Evolutionary conservation across 2,888 invertebrate genomes (phyloP), one percentile per base, ranked within the genome.

Genomic region (Dolichopus griseipennis): DNA sequence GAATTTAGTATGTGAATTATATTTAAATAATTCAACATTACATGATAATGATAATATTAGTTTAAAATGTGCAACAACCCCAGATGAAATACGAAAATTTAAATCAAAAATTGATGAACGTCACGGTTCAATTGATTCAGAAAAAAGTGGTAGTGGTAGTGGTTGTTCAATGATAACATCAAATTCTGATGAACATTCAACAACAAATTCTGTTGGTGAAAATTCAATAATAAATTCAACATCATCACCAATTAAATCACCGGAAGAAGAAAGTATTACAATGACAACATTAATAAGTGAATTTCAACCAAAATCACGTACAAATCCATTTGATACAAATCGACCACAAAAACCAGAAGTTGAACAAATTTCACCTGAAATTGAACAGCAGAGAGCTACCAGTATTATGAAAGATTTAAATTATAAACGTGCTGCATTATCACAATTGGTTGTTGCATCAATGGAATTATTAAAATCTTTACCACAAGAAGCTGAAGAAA

Each of bases 391-490:
- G 77, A 86, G 92, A 73, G 86, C 89, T 67, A 84, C 88, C 65
- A 93, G 93, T 75, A 91, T 93, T 70, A 87, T 89, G 72, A 94
- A 92, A 85, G 95, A 96, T 78, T 89, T 90, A 67, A 95, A 95
- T 76, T 92, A 93, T 21, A 92, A 91, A 76, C 85, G 91, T 70
- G 87, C 88, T 68, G 91, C 94, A 22, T 88, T 93, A 83, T 90
- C 92, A 37, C 93, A 95, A 79, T 88, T 93, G 74, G 84, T 96
- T 73, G 90, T 91, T 78, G 91, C 92, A 27, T 90, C 92, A 72
- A 86, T 96, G 77, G 93, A 95, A 77, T 84, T 95, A 73, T 84
- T 88, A 15, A 81, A 88, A 33, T 85, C 87, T 8, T 83, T 91
- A 75, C 84, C 89, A 63, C 81, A 83, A 65, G 86, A 86, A 70